Evolutionary conservation across 2,888 invertebrate genomes (phyloP).

Genomic region (Parnassius orleans): DNA sequence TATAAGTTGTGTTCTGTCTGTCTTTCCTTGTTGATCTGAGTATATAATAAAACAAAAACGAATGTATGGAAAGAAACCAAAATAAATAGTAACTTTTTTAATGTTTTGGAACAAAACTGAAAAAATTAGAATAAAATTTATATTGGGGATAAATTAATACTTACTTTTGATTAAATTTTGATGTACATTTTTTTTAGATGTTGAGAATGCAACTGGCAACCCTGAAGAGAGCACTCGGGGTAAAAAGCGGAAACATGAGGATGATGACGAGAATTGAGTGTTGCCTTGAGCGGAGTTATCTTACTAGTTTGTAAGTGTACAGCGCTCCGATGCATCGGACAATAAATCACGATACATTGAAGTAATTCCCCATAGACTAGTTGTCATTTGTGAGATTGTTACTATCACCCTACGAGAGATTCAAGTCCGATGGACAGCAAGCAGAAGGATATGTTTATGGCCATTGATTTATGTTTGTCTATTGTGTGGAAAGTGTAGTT

Average conservation of each 20-base stretch:
- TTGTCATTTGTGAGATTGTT: constrained; percentile 67
- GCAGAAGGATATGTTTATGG: background rate
- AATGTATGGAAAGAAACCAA: background rate
- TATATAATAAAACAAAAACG: background rate
- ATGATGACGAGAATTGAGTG: constrained; percentile 77
- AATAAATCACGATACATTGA: constrained; percentile 57
- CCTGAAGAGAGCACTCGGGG: constrained; percentile 80
- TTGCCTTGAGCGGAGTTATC: constrained; percentile 76
- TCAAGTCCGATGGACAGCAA: constrained; percentile 9
- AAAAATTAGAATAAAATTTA: too few relatives aligned
- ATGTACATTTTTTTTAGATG: constrained; percentile 51
- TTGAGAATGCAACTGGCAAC: constrained; percentile 60
- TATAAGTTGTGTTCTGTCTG: background rate
- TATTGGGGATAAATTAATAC: too few relatives aligned
- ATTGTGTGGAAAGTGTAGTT: constrained; percentile 73
- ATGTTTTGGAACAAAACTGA: too few relatives aligned
- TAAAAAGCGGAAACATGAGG: constrained; percentile 82
- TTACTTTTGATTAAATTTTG: too few relatives aligned
- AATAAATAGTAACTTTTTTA: too few relatives aligned
- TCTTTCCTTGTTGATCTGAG: background rate
- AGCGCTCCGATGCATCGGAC: constrained; percentile 77
- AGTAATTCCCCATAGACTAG: constrained; percentile 54
- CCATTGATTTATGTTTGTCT: constrained; percentile 53
- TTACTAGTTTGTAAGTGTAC: constrained; percentile 79
- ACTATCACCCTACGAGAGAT: constrained; percentile 42